Conservation (phyloP, 2,797 vertebrate species). For the Parambassis ranga region DNA sequence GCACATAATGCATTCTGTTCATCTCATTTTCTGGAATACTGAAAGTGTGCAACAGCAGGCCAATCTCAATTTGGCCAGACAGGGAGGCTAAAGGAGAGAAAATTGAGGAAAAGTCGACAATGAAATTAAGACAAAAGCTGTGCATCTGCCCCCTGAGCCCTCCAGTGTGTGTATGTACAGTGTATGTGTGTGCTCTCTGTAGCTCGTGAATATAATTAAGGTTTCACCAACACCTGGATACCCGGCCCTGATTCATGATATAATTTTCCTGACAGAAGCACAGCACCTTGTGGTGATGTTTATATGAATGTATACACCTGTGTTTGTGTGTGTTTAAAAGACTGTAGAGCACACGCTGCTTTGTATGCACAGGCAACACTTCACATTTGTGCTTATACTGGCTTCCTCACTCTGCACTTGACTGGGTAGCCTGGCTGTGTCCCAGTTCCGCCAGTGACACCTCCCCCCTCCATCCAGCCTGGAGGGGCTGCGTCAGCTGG, state of each 20-base stretch:
- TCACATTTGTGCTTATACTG: slow-evolving; percentile 56
- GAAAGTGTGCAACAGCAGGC: slow-evolving; percentile 59
- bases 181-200: slow-evolving; percentile 19
- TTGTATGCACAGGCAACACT: slow-evolving; percentile 42
- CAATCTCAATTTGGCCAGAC: slow-evolving; percentile 44
- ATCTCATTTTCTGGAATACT: slow-evolving; percentile 64
- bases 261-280: slow-evolving; percentile 6
- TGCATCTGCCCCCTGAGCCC: slow-evolving; percentile 58
- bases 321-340: slow-evolving; percentile 3
- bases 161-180: slow-evolving; percentile 20
- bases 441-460: slow-evolving; percentile 73
- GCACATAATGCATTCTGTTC: slow-evolving; percentile 71
- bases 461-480: slow-evolving; percentile 60
- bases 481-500: slow-evolving; percentile 84
- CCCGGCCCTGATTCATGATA: slow-evolving; percentile 28
- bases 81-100: slow-evolving; percentile 61
- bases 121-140: slow-evolving; percentile 73
- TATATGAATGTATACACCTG: neutral
- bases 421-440: slow-evolving; percentile 67
- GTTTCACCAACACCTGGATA: slow-evolving; percentile 59
- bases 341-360: slow-evolving; percentile 5
- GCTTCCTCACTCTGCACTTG: slow-evolving; percentile 46
- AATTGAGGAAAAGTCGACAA: slow-evolving; percentile 64
- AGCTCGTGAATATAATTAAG: slow-evolving; percentile 42
- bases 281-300: slow-evolving; percentile 17